Evolutionary conservation across 2,113 vertebrate species (phyloP).

Genomic region (Campylorhamphus procurvoides): DNA sequence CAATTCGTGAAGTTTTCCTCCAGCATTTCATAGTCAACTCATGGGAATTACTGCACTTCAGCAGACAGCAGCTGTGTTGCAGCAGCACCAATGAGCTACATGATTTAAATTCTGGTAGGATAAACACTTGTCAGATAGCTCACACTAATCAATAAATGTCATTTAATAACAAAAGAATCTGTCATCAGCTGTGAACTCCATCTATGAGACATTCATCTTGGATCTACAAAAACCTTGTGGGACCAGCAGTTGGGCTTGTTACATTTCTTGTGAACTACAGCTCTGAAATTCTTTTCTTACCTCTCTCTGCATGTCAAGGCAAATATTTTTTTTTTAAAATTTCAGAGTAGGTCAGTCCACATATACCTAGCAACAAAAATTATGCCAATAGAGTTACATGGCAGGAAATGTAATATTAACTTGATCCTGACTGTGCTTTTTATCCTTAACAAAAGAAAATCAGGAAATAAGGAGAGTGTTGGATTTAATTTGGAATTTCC

Average conservation of each 20-base stretch:
- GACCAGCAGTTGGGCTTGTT: not conserved
- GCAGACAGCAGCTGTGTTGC: not conserved
- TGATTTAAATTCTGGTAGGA: not conserved
- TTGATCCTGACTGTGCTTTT: constrained; percentile 28
- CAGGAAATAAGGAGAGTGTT: constrained; percentile 58
- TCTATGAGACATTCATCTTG: not conserved
- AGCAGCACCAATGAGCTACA: not conserved
- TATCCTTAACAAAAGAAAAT: constrained; percentile 52
- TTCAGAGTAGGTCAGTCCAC: not conserved
- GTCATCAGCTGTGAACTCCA: not conserved
- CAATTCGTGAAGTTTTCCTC: not conserved
- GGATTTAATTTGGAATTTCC: constrained; percentile 57
- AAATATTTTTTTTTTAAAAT: not conserved
- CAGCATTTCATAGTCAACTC: not conserved
- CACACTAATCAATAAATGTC: not conserved
- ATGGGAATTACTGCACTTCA: not conserved
- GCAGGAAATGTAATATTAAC: constrained; percentile 44
- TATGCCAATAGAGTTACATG: not conserved
- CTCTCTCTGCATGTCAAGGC: not conserved
- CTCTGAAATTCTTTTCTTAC: not conserved
- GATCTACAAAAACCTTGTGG: not conserved
- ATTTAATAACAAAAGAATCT: constrained; percentile 4
- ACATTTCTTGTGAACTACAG: not conserved
- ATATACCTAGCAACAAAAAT: not conserved
- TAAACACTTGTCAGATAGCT: not conserved